A percentile compares a stretch with the other conserved stretches of the same genome.
phyloP scores from a whole-genome alignment of 2,888 invertebrate species.

The Bugula neritina region DNA sequence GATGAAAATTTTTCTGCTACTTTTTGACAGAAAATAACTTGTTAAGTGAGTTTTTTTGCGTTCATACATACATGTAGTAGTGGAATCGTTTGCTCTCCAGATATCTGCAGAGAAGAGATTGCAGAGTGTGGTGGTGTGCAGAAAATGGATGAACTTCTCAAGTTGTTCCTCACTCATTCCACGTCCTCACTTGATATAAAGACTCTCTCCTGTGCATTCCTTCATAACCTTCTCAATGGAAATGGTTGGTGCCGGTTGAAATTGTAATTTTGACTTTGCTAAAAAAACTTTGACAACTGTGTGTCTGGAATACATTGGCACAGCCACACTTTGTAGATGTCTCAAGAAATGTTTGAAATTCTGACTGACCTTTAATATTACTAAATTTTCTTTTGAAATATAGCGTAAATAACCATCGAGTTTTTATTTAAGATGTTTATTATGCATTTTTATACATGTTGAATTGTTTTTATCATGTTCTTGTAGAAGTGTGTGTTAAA shows the following conservation, averaged over 20 bases:
- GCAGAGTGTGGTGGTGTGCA: not conserved
- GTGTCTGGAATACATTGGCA: too few species aligned
- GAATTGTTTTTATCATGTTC: not conserved
- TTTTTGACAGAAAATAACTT: too few species aligned
- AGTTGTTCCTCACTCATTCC: not conserved
- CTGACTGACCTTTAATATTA: not conserved
- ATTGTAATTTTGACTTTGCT: too few species aligned
- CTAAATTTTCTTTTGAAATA: not conserved
- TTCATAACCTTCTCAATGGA: constrained; percentile 26
- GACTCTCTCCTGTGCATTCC: not conserved
- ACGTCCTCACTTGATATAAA: not conserved
- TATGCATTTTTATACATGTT: not conserved
- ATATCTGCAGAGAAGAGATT: constrained; percentile 10
- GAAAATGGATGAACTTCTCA: not conserved
- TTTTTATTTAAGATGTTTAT: too few species aligned
- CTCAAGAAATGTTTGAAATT: not conserved
- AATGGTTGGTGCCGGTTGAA: constrained; percentile 1
- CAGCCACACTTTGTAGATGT: too few species aligned
- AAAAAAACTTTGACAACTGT: too few species aligned
- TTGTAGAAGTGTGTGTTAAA: constrained; percentile 20
- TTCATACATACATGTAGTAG: too few species aligned
- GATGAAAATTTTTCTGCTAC: too few species aligned
- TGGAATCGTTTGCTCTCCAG: too few species aligned
- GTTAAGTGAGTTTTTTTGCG: too few species aligned
- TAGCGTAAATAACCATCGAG: too few species aligned